Base-by-base conservation (phyloP, 2,888 invertebrate genomes). In the Tethea ocularis region DNA sequence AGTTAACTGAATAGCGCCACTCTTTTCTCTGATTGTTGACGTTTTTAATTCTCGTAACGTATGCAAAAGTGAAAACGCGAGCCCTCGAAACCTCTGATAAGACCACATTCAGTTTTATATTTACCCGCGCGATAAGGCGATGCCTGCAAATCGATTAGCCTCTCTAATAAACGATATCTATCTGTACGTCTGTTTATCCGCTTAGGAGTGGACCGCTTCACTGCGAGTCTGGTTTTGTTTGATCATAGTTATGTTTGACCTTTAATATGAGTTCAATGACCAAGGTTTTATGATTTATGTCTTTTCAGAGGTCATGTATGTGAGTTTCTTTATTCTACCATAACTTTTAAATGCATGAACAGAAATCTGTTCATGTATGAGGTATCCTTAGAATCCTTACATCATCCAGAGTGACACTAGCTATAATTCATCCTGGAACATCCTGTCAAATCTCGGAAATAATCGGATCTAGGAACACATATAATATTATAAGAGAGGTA, bases 61-160 rank as follows among this genome's bases (percentile, higher is more conserved):
- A 60, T n/a, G 5, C n/a, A 11, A 66, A 75, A 78, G 70, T 66
- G 82, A 53, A 60, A 67, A 75, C 78, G 67, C 65, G 67, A 64
- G 53, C 69, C 61, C 64, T 66, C 77, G 76, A 71, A 78, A 77
- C 77, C 74, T 63, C 57, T 73, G 85, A 88, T 88, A 87, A 83
- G 77, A 62, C 66, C 67, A 78, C 83, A 78, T 84, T 84, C 82
- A 82, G 80, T 84, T 86, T 86, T 86, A 88, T 87, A 86, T 76
- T 77, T 71, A 71, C 76, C 77, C 68, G 70, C 64, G 71, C 78
- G 83, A 84, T 83, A 86, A 80, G 75, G 58, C 62, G 72, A 63
- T 72, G 80, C 71, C 82, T 73, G 83, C 82, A 75, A 81, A 87
- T 85, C 87, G 87, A 88, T 88, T 88, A 87, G 69, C 61, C 65